phyloP scores from a whole-genome alignment of 2,113 vertebrate genomes.

The Oryzias javanicus region DNA sequence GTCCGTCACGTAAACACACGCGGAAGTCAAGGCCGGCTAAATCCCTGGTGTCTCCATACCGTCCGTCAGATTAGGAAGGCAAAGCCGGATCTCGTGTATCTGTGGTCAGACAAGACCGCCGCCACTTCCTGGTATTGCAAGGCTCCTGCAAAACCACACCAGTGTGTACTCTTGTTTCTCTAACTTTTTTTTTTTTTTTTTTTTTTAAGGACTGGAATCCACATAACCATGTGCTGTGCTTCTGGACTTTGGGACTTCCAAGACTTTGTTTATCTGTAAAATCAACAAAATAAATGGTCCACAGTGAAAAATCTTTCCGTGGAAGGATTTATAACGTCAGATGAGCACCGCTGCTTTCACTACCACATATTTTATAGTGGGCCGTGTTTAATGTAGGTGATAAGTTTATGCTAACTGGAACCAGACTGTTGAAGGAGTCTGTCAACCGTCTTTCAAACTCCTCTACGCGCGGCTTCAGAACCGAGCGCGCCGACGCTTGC shows the following conservation, averaged over 20 bases:
- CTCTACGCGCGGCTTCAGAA: constrained; percentile 33
- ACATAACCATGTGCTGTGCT: constrained; percentile 68
- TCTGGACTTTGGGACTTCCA: constrained; percentile 63
- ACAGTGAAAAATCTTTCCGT: constrained; percentile 43
- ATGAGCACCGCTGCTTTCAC: constrained; percentile 28
- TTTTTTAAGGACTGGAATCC: constrained; percentile 65
- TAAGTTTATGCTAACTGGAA: constrained; percentile 50
- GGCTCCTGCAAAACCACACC: constrained; percentile 71
- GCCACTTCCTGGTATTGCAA: constrained; percentile 79
- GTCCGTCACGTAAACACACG: constrained; percentile 72
- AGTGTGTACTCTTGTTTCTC: constrained; percentile 64
- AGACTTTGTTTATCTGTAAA: constrained; percentile 65
- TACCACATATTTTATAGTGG: constrained; percentile 30
- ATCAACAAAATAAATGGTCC: constrained; percentile 58
- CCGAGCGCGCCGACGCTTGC: constrained; percentile 27
- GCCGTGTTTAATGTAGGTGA: constrained; percentile 48
- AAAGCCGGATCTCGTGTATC: constrained; percentile 77
- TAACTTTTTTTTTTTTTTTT: constrained; percentile 20
- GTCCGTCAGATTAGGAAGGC: constrained; percentile 67
- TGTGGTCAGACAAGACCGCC: constrained; percentile 77
- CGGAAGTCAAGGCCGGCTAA: constrained; percentile 77
- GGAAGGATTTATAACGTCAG: constrained; percentile 31
- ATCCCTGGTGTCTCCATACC: constrained; percentile 75
- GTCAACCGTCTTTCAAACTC: constrained; percentile 37
- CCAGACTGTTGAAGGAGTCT: constrained; percentile 52